Evolutionary conservation across 2,113 vertebrate genomes (phyloP), one percentile per base, ranked within the genome.

Genomic region (Lepidothrix coronata): DNA sequence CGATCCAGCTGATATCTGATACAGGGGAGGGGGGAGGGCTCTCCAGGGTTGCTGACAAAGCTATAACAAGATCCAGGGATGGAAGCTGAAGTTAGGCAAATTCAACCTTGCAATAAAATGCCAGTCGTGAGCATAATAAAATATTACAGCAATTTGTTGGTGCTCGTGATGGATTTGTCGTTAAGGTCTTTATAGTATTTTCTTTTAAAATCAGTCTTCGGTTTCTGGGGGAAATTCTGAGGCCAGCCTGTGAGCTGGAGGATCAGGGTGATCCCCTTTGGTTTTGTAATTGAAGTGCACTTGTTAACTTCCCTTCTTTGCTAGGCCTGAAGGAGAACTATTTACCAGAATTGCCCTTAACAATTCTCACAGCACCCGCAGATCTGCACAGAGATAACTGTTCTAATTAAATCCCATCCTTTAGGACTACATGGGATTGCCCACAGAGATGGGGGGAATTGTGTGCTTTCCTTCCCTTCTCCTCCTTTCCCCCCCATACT

Each of bases 341-440:
- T 87, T 93, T 95, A 51, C 57, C 61, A 87, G 89, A 87, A 81
- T 63, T 75, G 48, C 61, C 77, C 52, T 74, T 80, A 87, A 74
- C 61, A 87, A 86, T 85, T 92, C 73, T 82, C 73, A 30, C 17
- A 49, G 79, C 44, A 72, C 77, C 52, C 71, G 57, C 68, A 86
- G 68, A 74, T 89, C 44, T 63, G 59, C 76, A 25, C 70, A 61
- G 57, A 92, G 43, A 25, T 44, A 81, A 67, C 63, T 55, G 35
- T 71, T 92, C 63, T 93, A 83, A 95, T 95, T 95, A 95, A 93
- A 94, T 93, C 51, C n/a, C 55, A 23, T 95, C 79, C 83, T 93
- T 77, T 52, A 92, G 91, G 94, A 84, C 46, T 77, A 13, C 12
- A 8, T 2, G 58, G 70, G 21, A 39, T 86, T 92, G 43, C 65